Percentiles rank a stretch among this genome's conserved stretches.
Evolutionary conservation across 2,797 vertebrate species (phyloP).

Genomic region (Threskiornis aethiopicus): DNA sequence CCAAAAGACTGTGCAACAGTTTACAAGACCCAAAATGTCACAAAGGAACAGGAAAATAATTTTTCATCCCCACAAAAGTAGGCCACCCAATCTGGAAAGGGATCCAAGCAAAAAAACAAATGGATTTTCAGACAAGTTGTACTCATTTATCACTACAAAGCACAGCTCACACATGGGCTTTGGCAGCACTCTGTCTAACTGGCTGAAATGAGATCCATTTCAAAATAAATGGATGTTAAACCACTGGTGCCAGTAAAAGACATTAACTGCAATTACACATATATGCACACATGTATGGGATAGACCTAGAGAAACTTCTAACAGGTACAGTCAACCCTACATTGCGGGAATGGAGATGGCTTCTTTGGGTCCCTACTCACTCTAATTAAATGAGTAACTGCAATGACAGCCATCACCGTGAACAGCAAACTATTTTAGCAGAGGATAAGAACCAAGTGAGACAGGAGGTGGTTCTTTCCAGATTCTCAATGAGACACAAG

Average conservation of each 20-base stretch:
- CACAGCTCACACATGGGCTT: not conserved
- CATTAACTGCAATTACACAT: not conserved
- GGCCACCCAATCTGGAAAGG: slow-evolving; percentile 49
- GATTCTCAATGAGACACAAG: not conserved
- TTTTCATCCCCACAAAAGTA: slow-evolving; percentile 73
- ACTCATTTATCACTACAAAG: slow-evolving; percentile 49
- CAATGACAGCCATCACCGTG: not conserved
- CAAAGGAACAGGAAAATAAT: slow-evolving; percentile 59
- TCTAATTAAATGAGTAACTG: not conserved
- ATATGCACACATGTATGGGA: not conserved
- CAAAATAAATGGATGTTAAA: not conserved
- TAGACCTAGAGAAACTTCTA: not conserved
- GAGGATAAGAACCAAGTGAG: not conserved
- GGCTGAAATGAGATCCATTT: not conserved
- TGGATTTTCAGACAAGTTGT: slow-evolving; percentile 48
- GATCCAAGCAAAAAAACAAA: slow-evolving; percentile 10
- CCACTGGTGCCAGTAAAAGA: not conserved
- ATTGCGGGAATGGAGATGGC: fast-evolving
- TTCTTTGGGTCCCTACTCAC: not conserved
- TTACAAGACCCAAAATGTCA: slow-evolving; percentile 51
- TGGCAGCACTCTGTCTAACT: not conserved
- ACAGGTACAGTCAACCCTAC: not conserved
- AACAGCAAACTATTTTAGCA: not conserved
- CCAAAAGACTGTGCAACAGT: slow-evolving; percentile 44
- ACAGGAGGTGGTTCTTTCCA: not conserved